A percentile compares a stretch with the other conserved stretches of the same genome.
These are phyloP conservation scores for Zaprionus gabonicus DNA, from an alignment of 1,140 invertebrate species.

Conservation along the genomic window DNA sequence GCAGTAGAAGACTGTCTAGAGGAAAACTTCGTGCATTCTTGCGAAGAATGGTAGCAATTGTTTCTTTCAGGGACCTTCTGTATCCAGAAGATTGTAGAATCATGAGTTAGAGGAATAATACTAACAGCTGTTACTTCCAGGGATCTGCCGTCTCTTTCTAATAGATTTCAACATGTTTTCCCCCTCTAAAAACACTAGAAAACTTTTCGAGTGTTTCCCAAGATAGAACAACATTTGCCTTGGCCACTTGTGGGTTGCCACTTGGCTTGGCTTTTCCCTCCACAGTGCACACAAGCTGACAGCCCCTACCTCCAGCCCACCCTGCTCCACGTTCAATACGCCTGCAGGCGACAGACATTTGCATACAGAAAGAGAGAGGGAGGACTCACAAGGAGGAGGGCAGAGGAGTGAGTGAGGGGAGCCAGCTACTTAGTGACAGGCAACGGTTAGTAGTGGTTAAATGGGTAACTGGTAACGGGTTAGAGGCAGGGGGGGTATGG, in stretches of 20 bases:
- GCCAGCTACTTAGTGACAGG: slow-evolving; percentile 9
- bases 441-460: neutral
- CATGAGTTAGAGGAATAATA: neutral
- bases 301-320: no score
- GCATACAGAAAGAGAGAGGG: slow-evolving; percentile 32
- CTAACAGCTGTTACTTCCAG: neutral
- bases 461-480: neutral
- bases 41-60: neutral
- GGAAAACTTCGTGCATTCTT: no score
- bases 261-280: slow-evolving; percentile 20
- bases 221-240: slow-evolving; percentile 31
- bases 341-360: slow-evolving; percentile 45
- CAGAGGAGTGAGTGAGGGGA: neutral
- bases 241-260: slow-evolving; percentile 24
- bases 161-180: neutral
- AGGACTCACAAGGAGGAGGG: neutral
- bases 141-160: neutral
- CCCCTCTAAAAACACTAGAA: slow-evolving; percentile 8
- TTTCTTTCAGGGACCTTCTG: neutral
- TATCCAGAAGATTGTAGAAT: neutral
- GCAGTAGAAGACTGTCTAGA: neutral
- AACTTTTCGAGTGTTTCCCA: slow-evolving; percentile 15
- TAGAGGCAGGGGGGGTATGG: neutral
- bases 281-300: neutral
- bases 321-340: neutral